Evolutionary conservation across 1,140 invertebrate species (phyloP), one percentile per base, ranked within the genome.

Genomic region (Plectrocnemia conspersa): DNA sequence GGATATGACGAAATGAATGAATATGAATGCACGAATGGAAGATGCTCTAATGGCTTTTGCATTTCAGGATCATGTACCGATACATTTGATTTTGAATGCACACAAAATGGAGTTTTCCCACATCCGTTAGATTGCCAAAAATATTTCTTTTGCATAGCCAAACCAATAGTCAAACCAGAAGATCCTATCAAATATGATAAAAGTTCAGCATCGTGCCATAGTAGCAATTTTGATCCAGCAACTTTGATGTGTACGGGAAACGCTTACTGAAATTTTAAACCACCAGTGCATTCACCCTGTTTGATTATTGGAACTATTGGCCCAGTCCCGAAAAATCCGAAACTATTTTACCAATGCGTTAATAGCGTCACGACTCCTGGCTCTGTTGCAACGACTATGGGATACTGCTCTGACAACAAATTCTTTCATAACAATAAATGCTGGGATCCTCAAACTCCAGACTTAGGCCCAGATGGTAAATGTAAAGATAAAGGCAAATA

Each of bases 321-420:
- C 0, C 32, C 64, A 11, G 68, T 70, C 65, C 65, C 66, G 25
- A 64, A 47, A 16, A 70, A 71, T 42, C 54, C 64, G 2, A 68
- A 66, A 46, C 63, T 73, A 7, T 73, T 70, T 54, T 73, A 70
- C 40, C 64, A 71, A 9, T 73, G 71, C 58, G 65, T 70, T 29
- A 44, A 29, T 10, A 10, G 11, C 5, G 35, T 13, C 18, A 53
- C 11, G 3, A n/a, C 11, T 1, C 16, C 1, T 1, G 16, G 6
- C 13, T 1, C 3, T 10, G 15, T 45, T 15, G 10, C 22, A 2
- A 38, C 27, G 9, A 53, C 58, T 3, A 41, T 53, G 19, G 13
- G 56, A 18, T 60, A 44, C 29, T 0, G 22, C 10, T 60, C 54
- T 29, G 15, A 18, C 6, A 27, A 19, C 11, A 36, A 48, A 29